phyloP scores from a whole-genome alignment of 2,113 vertebrate genomes.

The Pelvicachromis taeniatus region DNA sequence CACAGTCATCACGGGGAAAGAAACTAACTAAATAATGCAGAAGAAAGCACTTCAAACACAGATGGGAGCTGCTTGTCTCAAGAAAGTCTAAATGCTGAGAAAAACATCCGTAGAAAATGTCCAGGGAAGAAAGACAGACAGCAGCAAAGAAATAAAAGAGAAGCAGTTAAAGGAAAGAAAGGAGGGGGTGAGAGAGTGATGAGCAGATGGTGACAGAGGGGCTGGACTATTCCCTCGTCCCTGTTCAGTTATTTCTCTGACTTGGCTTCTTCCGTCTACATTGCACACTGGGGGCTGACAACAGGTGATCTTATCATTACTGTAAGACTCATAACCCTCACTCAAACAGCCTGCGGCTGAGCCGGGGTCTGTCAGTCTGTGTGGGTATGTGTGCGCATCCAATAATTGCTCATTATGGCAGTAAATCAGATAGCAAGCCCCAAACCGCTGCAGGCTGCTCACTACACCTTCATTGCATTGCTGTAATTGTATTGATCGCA shows the following conservation, averaged over 20 bases:
- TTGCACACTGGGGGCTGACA: conserved; percentile 34
- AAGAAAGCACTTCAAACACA: background rate
- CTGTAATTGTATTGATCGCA: conserved; percentile 62
- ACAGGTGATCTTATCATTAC: conserved; percentile 60
- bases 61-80: background rate
- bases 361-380: background rate
- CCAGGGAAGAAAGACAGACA: background rate
- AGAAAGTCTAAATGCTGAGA: background rate
- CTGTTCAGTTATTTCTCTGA: conserved; percentile 18
- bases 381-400: background rate
- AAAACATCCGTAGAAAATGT: background rate
- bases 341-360: conserved; percentile 20
- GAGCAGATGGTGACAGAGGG: conserved; percentile 41
- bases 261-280: conserved; percentile 13
- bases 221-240: conserved; percentile 18
- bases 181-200: conserved; percentile 1
- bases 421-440: conserved; percentile 63
- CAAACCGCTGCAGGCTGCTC: conserved; percentile 40
- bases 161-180: background rate
- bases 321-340: conserved; percentile 43
- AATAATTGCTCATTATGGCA: conserved; percentile 55
- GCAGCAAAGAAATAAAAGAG: conserved; percentile 3
- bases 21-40: conserved; percentile 6
- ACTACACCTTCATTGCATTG: conserved; percentile 21
- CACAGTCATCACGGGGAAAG: background rate